Conservation (phyloP, 2,797 vertebrate genomes). For the Enteromius trimaculatus region DNA sequence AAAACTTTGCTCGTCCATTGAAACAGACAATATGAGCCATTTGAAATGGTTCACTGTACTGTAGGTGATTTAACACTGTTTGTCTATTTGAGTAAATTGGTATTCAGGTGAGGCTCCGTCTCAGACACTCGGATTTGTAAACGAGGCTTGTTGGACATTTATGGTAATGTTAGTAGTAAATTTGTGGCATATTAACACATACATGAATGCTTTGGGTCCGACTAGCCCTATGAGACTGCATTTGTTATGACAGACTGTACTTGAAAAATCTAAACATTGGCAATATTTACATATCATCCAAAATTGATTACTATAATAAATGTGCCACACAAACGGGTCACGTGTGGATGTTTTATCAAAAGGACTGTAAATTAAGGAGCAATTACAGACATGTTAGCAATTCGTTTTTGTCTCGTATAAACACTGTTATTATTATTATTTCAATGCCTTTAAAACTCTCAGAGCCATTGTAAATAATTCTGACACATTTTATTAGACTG, state of each 20-base stretch:
- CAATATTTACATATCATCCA: constrained; percentile 30
- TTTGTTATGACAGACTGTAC: constrained; percentile 31
- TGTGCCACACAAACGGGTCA: not conserved
- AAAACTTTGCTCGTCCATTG: not conserved
- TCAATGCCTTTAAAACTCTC: constrained; percentile 11
- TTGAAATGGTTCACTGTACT: not conserved
- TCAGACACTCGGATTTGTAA: not conserved
- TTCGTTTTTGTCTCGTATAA: constrained; percentile 2
- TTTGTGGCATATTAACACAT: constrained; percentile 6
- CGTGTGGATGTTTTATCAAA: constrained; percentile 25
- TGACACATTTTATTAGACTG: not conserved
- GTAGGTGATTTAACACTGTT: constrained; percentile 19
- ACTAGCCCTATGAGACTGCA: not conserved
- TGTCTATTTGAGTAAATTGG: constrained; percentile 21
- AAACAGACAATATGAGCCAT: not conserved
- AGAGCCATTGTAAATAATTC: not conserved
- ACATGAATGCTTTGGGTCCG: not conserved
- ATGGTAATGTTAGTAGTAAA: constrained; percentile 19
- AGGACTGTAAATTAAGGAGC: constrained; percentile 4
- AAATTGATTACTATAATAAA: constrained; percentile 10
- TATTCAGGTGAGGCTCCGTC: constrained; percentile 14
- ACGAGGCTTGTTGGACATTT: constrained; percentile 19
- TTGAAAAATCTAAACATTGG: constrained; percentile 34
- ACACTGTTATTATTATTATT: not conserved
- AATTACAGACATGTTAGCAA: constrained; percentile 16